Conservation (phyloP, 1,140 invertebrate species). For the Laupala kohalensis region DNA sequence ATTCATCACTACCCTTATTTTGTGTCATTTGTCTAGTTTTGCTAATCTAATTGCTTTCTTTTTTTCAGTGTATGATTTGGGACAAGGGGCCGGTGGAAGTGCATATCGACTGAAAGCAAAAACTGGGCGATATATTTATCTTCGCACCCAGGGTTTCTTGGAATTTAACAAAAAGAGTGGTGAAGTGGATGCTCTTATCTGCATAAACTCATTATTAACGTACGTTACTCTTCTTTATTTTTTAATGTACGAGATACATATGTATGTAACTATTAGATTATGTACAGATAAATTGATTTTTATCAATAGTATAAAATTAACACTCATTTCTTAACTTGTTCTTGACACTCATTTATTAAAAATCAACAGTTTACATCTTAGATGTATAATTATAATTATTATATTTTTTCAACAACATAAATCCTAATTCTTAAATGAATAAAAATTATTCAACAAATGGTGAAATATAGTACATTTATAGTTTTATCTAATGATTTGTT, state of each 20-base stretch:
- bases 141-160: conserved; percentile 62
- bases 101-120: conserved; percentile 67
- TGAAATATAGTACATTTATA: too few relatives aligned
- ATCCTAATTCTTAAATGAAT: too few relatives aligned
- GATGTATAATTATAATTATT: too few relatives aligned
- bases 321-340: too few relatives aligned
- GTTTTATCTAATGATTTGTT: too few relatives aligned
- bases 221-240: conserved; percentile 26
- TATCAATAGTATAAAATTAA: too few relatives aligned
- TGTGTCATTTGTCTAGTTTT: background rate
- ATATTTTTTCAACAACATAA: too few relatives aligned
- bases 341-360: too few relatives aligned
- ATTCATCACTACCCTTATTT: background rate
- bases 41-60: background rate
- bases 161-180: conserved; percentile 57
- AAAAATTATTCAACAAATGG: too few relatives aligned
- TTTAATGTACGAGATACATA: background rate
- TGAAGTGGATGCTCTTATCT: conserved; percentile 65
- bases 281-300: too few relatives aligned
- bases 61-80: conserved; percentile 61
- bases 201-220: conserved; percentile 67
- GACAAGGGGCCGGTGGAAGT: conserved; percentile 56
- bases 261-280: background rate
- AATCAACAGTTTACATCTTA: too few relatives aligned
- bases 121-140: conserved; percentile 65